Percentiles rank a stretch among this genome's conserved stretches.
Evolutionary conservation across 2,797 vertebrate species (phyloP).

Genomic region (Crenuchus spilurus): DNA sequence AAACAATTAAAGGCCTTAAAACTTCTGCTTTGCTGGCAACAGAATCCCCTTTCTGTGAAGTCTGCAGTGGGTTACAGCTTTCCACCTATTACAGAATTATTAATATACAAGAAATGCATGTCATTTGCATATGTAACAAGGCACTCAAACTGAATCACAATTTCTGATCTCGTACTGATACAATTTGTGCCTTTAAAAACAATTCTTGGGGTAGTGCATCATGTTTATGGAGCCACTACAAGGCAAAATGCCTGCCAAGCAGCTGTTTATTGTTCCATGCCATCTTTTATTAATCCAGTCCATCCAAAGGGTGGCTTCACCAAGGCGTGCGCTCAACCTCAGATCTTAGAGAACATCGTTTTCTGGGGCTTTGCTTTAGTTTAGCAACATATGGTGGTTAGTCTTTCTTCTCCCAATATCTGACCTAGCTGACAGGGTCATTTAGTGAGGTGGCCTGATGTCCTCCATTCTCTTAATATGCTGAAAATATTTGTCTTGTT

Average conservation of each 20-base stretch:
- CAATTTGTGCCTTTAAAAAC: conserved; percentile 3
- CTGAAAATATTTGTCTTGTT: too few species aligned
- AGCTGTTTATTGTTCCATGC: conserved; percentile 12
- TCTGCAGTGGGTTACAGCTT: background rate
- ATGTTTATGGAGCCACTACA: conserved; percentile 16
- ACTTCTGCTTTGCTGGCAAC: conserved; percentile 46
- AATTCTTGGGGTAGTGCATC: conserved; percentile 11
- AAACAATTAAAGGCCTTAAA: conserved; percentile 66
- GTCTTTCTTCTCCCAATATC: background rate
- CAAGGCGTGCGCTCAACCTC: background rate
- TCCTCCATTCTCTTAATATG: background rate
- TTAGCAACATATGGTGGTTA: background rate
- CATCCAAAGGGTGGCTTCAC: conserved; percentile 8
- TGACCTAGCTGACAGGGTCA: background rate
- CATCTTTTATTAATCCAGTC: conserved; percentile 42
- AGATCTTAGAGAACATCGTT: background rate
- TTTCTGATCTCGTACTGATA: background rate
- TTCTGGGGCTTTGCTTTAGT: background rate
- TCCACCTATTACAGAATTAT: background rate
- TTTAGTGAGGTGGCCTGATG: too few species aligned
- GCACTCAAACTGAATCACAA: background rate
- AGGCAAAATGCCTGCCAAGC: background rate
- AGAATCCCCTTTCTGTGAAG: background rate
- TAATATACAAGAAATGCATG: background rate
- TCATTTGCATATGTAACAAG: background rate